A percentile compares a stretch with the other conserved stretches of the same genome.
phyloP scores from a whole-genome alignment of 2,888 invertebrate species.

The Eremobia ochroleuca region DNA sequence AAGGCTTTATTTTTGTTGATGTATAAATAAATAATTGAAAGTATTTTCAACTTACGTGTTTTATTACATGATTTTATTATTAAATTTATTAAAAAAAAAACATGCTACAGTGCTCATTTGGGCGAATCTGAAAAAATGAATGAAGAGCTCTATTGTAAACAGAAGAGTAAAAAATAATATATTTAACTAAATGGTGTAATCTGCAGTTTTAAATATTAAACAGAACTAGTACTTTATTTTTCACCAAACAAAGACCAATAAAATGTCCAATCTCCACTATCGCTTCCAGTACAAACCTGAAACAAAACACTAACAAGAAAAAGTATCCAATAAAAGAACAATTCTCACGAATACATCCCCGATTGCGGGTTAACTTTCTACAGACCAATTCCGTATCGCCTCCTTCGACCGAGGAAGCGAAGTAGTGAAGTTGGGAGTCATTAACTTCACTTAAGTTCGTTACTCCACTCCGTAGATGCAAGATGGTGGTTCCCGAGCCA shows the following conservation, averaged over 20 bases:
- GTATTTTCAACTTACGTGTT: background rate
- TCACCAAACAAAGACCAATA: constrained; percentile 41
- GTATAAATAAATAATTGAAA: background rate
- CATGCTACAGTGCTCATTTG: too few relatives aligned
- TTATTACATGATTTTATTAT: too few relatives aligned
- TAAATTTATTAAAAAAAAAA: background rate
- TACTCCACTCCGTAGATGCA: constrained; percentile 73
- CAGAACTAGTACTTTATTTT: background rate
- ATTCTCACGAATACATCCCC: constrained; percentile 73
- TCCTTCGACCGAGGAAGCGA: constrained; percentile 68
- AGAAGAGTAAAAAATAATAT: background rate
- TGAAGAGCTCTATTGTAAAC: background rate
- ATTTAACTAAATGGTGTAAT: background rate
- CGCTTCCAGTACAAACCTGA: constrained; percentile 54
- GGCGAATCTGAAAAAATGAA: background rate
- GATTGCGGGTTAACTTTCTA: constrained; percentile 79
- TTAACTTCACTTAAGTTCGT: constrained; percentile 83
- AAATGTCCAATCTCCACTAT: constrained; percentile 52
- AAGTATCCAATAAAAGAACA: constrained; percentile 69
- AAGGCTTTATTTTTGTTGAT: background rate
- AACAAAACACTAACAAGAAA: constrained; percentile 61
- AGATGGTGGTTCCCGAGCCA: constrained; percentile 69
- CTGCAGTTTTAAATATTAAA: constrained; percentile 9
- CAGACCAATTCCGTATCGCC: constrained; percentile 77
- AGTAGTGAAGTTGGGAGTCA: constrained; percentile 79